phyloP scores from a whole-genome alignment of 2,113 vertebrate species.

The Heptranchias perlo region DNA sequence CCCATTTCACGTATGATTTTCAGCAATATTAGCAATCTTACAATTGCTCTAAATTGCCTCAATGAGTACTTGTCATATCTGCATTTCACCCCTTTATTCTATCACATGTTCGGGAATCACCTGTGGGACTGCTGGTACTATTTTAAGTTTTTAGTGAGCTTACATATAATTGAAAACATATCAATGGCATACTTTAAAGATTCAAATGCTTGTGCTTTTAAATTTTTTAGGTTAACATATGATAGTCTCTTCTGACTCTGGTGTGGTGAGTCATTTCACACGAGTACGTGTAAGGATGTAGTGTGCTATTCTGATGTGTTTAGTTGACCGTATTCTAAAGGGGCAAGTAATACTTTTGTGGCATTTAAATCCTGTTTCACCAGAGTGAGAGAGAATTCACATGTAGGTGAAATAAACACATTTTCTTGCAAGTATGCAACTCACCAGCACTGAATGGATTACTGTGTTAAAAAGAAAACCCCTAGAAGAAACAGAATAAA shows the following conservation, averaged over 20 bases:
- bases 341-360: not conserved
- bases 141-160: slow-evolving; percentile 18
- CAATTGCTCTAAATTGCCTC: slow-evolving; percentile 11
- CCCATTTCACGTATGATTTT: not conserved
- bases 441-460: not conserved
- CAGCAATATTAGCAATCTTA: slow-evolving; percentile 21
- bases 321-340: too few species aligned
- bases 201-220: not conserved
- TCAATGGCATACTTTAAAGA: slow-evolving; percentile 20
- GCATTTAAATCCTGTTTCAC: not conserved
- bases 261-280: not conserved
- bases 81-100: not conserved
- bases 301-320: not conserved
- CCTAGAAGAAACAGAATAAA: not conserved
- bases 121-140: not conserved
- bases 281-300: not conserved
- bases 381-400: not conserved
- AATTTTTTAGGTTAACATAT: not conserved
- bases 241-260: not conserved
- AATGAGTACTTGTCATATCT: not conserved
- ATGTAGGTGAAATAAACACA: not conserved
- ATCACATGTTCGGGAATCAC: not conserved
- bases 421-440: not conserved
- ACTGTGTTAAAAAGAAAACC: not conserved
- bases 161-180: slow-evolving; percentile 1